Conservation (phyloP, 1,140 invertebrate genomes). For the Neelides sp. region DNA sequence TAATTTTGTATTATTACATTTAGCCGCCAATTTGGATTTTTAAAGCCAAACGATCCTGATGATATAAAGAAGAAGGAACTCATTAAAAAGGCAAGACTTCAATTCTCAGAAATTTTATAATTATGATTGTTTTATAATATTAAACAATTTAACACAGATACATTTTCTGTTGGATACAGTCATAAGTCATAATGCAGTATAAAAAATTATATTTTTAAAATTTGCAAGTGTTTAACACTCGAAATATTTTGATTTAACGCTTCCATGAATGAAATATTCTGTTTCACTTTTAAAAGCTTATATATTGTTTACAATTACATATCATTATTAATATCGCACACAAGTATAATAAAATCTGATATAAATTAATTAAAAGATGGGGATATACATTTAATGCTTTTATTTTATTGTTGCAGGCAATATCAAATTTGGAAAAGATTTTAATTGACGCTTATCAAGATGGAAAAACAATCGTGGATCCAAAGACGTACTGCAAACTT, state of each 20-base stretch:
- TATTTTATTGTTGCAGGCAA: conserved; percentile 41
- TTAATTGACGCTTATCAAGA: conserved; percentile 58
- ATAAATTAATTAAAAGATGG: not conserved
- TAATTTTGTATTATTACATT: conserved; percentile 36
- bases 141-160: too few relatives aligned
- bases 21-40: conserved; percentile 74
- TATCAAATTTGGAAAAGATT: conserved; percentile 71
- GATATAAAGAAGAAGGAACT: conserved; percentile 61
- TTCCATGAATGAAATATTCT: too few relatives aligned
- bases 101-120: not conserved
- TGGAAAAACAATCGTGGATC: conserved; percentile 63
- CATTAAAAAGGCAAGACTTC: conserved; percentile 51
- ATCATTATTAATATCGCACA: too few relatives aligned
- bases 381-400: conserved; percentile 8
- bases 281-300: too few relatives aligned
- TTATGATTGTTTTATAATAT: too few relatives aligned
- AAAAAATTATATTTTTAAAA: too few relatives aligned
- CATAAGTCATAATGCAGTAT: too few relatives aligned
- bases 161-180: too few relatives aligned
- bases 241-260: too few relatives aligned
- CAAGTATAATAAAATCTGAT: not conserved
- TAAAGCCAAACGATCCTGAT: conserved; percentile 60
- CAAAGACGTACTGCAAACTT: conserved; percentile 81
- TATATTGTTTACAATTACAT: too few relatives aligned
- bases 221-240: too few relatives aligned